Percentiles rank a stretch among this genome's conserved stretches.
These are phyloP conservation scores for Limonius californicus DNA, from an alignment of 1,140 invertebrate species.

Conservation along the genomic window DNA sequence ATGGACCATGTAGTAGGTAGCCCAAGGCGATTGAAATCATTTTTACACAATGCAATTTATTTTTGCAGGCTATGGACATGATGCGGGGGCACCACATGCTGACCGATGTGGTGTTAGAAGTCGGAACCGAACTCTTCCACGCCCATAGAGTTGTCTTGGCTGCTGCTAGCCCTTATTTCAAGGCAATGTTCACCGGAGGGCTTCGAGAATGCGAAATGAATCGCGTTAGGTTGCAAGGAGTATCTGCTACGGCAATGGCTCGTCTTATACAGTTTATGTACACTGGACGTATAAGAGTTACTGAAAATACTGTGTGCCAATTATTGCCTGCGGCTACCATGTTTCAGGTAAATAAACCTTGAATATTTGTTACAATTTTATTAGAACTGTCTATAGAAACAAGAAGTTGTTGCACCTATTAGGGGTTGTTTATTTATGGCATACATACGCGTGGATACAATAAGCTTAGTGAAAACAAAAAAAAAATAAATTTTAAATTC, in stretches of 20 bases:
- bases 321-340: conserved; percentile 87
- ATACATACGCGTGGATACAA: too few relatives aligned
- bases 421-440: too few relatives aligned
- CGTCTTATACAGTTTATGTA: conserved; percentile 87
- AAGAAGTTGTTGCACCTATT: too few relatives aligned
- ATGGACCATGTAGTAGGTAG: too few relatives aligned
- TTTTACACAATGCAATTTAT: too few relatives aligned
- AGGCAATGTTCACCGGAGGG: conserved; percentile 90
- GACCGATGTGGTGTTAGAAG: conserved; percentile 83
- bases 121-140: conserved; percentile 79
- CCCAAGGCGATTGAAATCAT: too few relatives aligned
- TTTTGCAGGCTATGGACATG: conserved; percentile 75
- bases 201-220: conserved; percentile 84
- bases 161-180: conserved; percentile 92
- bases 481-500: too few relatives aligned
- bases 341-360: conserved; percentile 70
- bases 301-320: conserved; percentile 87
- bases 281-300: conserved; percentile 81
- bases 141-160: conserved; percentile 90
- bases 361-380: not conserved
- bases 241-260: conserved; percentile 81
- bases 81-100: conserved; percentile 86
- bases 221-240: conserved; percentile 78
- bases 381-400: too few relatives aligned
- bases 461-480: too few relatives aligned